These are phyloP conservation scores for Porites evermanni DNA, from an alignment of 92 coral and sea anemone species.

Conservation along the genomic window DNA sequence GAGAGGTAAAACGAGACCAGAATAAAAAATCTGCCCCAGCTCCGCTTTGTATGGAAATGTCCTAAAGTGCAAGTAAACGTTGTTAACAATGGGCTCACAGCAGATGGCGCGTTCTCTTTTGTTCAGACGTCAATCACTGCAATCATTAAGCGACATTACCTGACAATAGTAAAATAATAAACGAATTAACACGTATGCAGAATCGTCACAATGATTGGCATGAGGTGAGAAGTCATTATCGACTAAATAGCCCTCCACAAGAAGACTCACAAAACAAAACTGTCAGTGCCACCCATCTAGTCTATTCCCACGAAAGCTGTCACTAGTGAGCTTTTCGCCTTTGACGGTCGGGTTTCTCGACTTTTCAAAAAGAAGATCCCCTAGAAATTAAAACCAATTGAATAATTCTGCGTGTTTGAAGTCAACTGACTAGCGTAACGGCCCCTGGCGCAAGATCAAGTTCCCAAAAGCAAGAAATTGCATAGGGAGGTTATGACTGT, in stretches of 20 bases:
- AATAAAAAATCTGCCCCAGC: conserved; percentile 84
- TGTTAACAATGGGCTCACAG: conserved; percentile 77
- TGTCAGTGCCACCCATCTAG: conserved; percentile 70
- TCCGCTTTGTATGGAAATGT: conserved; percentile 89
- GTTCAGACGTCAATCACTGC: conserved; percentile 94
- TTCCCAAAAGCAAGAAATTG: neutral
- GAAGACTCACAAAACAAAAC: conserved; percentile 77
- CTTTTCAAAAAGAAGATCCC: neutral
- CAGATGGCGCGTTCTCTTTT: conserved; percentile 97
- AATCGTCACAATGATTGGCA: conserved; percentile 89
- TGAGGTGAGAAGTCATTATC: conserved; percentile 92
- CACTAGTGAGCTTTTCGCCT: conserved; percentile 47
- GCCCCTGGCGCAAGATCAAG: neutral
- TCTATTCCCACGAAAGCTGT: conserved; percentile 77
- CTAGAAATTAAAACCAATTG: conserved; percentile 4
- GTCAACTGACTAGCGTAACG: neutral
- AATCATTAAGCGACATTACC: conserved; percentile 93
- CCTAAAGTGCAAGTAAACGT: conserved; percentile 92
- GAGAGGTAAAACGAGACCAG: conserved; percentile 87
- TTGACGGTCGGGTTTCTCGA: conserved; percentile 11
- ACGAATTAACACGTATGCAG: conserved; percentile 95
- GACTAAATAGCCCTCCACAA: conserved; percentile 83
- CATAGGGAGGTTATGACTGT: neutral
- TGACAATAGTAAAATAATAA: conserved; percentile 96
- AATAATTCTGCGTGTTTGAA: conserved; percentile 9